These are phyloP conservation scores for Drosophila longiperda DNA, from an alignment of 2,888 invertebrate genomes.

Conservation along the genomic window DNA sequence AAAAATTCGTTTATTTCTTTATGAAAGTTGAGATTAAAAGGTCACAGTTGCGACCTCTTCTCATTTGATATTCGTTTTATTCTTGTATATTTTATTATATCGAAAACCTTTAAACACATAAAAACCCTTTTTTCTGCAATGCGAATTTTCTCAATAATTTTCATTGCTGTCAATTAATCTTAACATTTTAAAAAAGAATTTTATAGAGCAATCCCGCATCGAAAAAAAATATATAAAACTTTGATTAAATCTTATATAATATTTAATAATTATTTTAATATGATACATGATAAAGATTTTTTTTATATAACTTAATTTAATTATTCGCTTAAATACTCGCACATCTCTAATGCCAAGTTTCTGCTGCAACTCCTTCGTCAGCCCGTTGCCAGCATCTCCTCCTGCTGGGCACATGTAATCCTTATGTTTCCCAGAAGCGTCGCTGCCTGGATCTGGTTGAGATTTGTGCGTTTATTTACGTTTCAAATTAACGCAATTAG, in stretches of 20 bases:
- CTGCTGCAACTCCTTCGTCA: not conserved
- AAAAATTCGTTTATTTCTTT: not conserved
- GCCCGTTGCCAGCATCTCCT: not conserved
- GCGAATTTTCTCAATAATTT: not conserved
- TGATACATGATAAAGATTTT: not conserved
- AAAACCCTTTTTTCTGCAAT: not conserved
- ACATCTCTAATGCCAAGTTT: not conserved
- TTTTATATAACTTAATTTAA: not conserved
- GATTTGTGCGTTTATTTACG: slow-evolving; percentile 55
- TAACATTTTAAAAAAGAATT: not conserved
- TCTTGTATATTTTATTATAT: not conserved
- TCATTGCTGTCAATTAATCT: not conserved
- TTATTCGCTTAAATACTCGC: not conserved
- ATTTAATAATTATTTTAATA: not conserved
- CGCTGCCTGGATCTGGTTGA: not conserved
- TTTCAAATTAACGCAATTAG: slow-evolving; percentile 74
- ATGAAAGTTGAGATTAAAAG: not conserved
- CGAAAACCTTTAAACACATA: not conserved
- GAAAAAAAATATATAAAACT: not conserved
- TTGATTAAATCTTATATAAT: not conserved
- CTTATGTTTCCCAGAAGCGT: slow-evolving; percentile 11
- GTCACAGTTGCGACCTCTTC: not conserved
- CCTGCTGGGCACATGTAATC: not conserved
- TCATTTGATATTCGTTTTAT: not conserved
- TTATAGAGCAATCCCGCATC: not conserved